Percentiles rank a stretch among this genome's conserved stretches.
Conservation (phyloP, 1,140 invertebrate genomes). For the Chelonus insularis region DNA sequence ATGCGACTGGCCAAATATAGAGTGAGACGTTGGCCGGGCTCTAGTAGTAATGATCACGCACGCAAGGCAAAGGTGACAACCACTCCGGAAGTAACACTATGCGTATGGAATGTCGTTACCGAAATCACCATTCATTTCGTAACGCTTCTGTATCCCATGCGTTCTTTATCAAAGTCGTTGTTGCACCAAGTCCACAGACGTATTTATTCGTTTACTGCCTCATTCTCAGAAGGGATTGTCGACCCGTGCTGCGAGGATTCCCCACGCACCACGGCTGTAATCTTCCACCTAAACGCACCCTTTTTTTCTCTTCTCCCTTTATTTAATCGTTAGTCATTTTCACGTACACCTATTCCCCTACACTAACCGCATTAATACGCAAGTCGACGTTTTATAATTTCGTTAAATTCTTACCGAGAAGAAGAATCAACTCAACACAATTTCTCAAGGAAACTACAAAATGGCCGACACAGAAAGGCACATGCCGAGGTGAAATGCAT, state of each 20-base stretch:
- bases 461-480: slow-evolving; percentile 69
- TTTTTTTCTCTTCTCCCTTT: slow-evolving; percentile 27
- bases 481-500: slow-evolving; percentile 68
- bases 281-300: slow-evolving; percentile 30
- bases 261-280: slow-evolving; percentile 18
- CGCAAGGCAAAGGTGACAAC: slow-evolving; percentile 43
- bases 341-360: slow-evolving; percentile 1
- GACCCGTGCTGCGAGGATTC: slow-evolving; percentile 29
- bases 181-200: slow-evolving; percentile 29
- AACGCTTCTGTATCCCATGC: slow-evolving; percentile 60
- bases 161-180: slow-evolving; percentile 37
- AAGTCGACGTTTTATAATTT: slow-evolving; percentile 13
- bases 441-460: slow-evolving; percentile 70
- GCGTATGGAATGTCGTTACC: slow-evolving; percentile 41
- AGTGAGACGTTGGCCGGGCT: slow-evolving; percentile 51
- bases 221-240: slow-evolving; percentile 36
- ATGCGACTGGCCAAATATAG: slow-evolving; percentile 58
- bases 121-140: slow-evolving; percentile 47
- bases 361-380: neutral
- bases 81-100: slow-evolving; percentile 37
- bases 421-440: slow-evolving; percentile 65
- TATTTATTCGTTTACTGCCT: slow-evolving; percentile 41
- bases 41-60: slow-evolving; percentile 38
- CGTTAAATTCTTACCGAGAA: slow-evolving; percentile 53
- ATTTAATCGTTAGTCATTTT: slow-evolving; percentile 12